These are phyloP conservation scores for Psilanteris sp. DNA, from an alignment of 1,140 invertebrate species.

Conservation along the genomic window DNA sequence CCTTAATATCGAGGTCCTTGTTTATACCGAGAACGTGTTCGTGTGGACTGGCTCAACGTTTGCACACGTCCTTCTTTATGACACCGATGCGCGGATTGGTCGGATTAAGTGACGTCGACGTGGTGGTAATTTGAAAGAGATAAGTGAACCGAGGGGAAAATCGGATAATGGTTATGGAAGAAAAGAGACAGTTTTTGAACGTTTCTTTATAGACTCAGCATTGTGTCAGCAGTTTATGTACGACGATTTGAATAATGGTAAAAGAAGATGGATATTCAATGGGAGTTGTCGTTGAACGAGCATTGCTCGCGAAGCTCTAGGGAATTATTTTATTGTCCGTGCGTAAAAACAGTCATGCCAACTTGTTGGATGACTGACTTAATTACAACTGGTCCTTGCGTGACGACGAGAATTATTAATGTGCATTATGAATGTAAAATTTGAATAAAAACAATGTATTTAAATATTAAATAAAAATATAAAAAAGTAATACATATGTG, in stretches of 20 bases:
- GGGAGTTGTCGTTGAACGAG: slow-evolving; percentile 6
- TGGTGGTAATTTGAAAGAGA: slow-evolving; percentile 55
- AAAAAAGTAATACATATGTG: too few species aligned
- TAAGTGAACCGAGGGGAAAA: slow-evolving; percentile 55
- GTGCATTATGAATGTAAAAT: too few species aligned
- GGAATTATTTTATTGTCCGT: slow-evolving; percentile 1
- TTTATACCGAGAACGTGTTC: slow-evolving; percentile 40
- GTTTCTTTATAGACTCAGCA: slow-evolving; percentile 47
- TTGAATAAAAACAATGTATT: too few species aligned
- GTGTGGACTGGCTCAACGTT: slow-evolving; percentile 30
- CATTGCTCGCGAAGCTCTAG: neutral
- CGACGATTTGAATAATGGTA: slow-evolving; percentile 48
- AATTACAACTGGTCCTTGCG: too few species aligned
- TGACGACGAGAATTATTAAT: too few species aligned
- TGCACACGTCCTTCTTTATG: slow-evolving; percentile 48
- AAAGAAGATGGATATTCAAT: slow-evolving; percentile 33
- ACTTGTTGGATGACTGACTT: too few species aligned
- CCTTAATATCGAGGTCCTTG: slow-evolving; percentile 69
- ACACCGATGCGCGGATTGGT: slow-evolving; percentile 37
- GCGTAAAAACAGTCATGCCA: slow-evolving; percentile 3
- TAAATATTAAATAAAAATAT: too few species aligned
- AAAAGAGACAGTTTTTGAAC: slow-evolving; percentile 52
- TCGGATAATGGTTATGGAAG: slow-evolving; percentile 49
- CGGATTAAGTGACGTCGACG: slow-evolving; percentile 53
- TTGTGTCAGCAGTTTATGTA: slow-evolving; percentile 54